Evolutionary conservation across 1,140 invertebrate genomes (phyloP).

Genomic region (Conus ventricosus): DNA sequence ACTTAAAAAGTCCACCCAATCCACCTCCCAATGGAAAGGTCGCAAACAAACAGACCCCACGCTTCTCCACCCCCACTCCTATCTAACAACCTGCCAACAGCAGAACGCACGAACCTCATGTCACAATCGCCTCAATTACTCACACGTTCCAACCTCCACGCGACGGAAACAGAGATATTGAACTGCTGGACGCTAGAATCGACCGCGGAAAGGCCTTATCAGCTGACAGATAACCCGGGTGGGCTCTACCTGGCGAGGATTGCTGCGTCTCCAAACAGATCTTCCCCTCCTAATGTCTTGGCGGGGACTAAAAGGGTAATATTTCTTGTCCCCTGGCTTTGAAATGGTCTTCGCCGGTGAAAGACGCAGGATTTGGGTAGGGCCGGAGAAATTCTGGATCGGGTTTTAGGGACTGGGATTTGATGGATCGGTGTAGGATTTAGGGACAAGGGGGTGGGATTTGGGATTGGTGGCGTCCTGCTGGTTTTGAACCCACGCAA

Average conservation of each 20-base stretch:
- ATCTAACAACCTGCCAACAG: background rate
- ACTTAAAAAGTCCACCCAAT: too few species aligned
- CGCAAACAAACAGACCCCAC: too few species aligned
- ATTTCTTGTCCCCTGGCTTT: background rate
- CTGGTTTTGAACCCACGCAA: too few species aligned
- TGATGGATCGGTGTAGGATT: background rate
- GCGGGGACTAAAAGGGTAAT: slow-evolving; percentile 4
- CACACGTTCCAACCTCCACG: slow-evolving; percentile 4
- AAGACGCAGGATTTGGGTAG: background rate
- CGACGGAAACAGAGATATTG: slow-evolving; percentile 1
- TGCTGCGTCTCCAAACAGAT: slow-evolving; percentile 6
- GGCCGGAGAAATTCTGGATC: background rate
- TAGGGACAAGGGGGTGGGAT: background rate
- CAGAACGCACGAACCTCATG: background rate
- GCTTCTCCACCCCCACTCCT: background rate
- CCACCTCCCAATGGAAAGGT: too few species aligned
- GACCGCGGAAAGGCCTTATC: background rate
- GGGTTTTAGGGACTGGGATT: background rate
- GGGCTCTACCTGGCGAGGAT: background rate
- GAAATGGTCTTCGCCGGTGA: background rate
- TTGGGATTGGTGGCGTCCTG: too few species aligned
- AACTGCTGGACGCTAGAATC: background rate
- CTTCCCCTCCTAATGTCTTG: background rate
- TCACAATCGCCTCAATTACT: background rate
- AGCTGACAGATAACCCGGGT: background rate